phyloP scores from a whole-genome alignment of 2,888 invertebrate genomes.

The Griposia aprilina region DNA sequence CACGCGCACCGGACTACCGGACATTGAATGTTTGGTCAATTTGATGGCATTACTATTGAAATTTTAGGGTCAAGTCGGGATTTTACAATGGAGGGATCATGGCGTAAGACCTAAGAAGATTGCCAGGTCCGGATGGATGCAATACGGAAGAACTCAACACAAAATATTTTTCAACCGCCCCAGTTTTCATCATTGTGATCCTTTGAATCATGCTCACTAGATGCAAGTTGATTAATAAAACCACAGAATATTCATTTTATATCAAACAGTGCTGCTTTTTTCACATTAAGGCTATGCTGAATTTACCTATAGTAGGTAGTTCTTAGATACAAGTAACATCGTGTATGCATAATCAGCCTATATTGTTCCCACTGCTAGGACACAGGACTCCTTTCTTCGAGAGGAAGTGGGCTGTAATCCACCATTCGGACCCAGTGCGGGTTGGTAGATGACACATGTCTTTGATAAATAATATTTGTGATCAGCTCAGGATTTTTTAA shows the following conservation, averaged over 20 bases:
- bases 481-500: no score
- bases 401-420: no score
- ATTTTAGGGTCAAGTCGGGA: neutral
- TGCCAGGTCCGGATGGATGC: neutral
- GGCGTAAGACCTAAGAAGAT: neutral
- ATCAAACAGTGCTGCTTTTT: neutral
- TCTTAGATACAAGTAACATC: neutral
- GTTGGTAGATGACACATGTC: no score
- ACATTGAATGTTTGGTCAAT: slow-evolving; percentile 79
- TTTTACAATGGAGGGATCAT: neutral
- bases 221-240: neutral
- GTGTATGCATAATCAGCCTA: neutral
- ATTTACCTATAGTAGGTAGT: neutral
- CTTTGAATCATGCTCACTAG: no score
- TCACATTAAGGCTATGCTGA: neutral
- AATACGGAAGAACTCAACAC: no score
- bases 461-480: no score
- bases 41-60: slow-evolving; percentile 69
- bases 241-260: neutral
- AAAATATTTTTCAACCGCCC: no score
- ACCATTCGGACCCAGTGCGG: no score
- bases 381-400: no score
- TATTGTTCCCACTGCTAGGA: no score
- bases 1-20: slow-evolving; percentile 51
- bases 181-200: no score